Evolutionary conservation across 1,140 invertebrate species (phyloP).

Genomic region (Uloborus diversus): DNA sequence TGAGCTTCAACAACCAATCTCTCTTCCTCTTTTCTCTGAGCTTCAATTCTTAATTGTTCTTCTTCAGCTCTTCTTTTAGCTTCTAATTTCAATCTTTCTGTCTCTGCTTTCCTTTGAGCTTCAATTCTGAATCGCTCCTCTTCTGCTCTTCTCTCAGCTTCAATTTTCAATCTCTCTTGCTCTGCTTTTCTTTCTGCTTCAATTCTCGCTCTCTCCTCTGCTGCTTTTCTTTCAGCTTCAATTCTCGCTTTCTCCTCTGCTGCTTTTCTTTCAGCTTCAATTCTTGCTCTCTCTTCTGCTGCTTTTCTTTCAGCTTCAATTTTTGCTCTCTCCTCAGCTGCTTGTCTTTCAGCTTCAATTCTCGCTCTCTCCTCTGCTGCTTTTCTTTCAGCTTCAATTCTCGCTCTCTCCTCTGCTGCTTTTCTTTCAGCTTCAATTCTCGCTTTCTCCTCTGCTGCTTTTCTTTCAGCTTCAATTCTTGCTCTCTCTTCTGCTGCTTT

Average conservation of each 20-base stretch:
- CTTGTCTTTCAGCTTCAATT: neutral
- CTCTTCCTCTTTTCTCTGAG: slow-evolving; percentile 58
- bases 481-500: neutral
- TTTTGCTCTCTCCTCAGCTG: neutral
- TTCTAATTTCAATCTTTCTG: neutral
- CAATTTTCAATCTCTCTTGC: neutral
- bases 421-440: neutral
- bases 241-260: slow-evolving; percentile 5
- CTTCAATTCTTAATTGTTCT: too few relatives aligned
- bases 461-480: neutral
- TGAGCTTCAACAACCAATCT: slow-evolving; percentile 50
- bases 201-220: neutral
- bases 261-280: too few relatives aligned
- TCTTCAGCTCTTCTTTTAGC: neutral
- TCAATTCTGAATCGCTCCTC: neutral
- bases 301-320: too few relatives aligned
- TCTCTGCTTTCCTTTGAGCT: slow-evolving; percentile 9
- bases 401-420: neutral
- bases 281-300: too few relatives aligned
- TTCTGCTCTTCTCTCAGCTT: neutral
- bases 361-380: neutral
- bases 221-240: too few relatives aligned
- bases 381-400: neutral
- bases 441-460: neutral
- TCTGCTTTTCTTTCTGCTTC: slow-evolving; percentile 14